phyloP scores from a whole-genome alignment of 92 coral and sea anemone genomes.

The Paragorgia papillata region DNA sequence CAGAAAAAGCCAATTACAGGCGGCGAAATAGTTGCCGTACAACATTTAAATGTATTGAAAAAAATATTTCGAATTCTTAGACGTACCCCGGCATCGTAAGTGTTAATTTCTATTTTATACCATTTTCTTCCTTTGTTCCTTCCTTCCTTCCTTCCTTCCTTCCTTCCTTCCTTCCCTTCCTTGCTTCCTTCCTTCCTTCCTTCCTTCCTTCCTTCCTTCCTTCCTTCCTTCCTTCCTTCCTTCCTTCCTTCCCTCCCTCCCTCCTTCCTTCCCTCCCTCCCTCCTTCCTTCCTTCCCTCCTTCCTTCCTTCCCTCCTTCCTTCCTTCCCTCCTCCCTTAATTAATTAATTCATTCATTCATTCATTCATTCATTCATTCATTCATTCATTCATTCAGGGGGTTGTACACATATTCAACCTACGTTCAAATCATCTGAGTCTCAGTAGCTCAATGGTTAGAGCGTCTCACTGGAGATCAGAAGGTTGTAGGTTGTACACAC shows the following conservation, averaged over 20 bases:
- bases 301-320: no score
- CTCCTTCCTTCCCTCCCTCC: not conserved
- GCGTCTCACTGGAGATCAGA: no score
- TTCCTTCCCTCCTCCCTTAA: no score
- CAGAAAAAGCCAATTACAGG: conserved; percentile 36
- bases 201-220: conserved; percentile 32
- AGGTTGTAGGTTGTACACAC: no score
- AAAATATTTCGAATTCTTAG: conserved; percentile 1
- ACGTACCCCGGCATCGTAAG: conserved; percentile 20
- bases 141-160: conserved; percentile 18
- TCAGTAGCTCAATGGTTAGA: no score
- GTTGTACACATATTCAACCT: no score
- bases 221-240: conserved; percentile 34
- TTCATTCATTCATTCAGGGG: no score
- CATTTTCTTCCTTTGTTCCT: conserved; percentile 9
- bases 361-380: no score
- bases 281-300: no score
- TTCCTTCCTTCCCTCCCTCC: not conserved
- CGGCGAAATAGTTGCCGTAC: conserved; percentile 9
- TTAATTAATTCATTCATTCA: no score
- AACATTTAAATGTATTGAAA: not conserved
- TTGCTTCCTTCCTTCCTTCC: conserved; percentile 34
- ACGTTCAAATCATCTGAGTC: no score
- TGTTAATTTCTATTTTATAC: no score
- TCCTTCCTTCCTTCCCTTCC: not conserved